phyloP scores from a whole-genome alignment of 2,113 vertebrate species.

The Macquaria ambigua region DNA sequence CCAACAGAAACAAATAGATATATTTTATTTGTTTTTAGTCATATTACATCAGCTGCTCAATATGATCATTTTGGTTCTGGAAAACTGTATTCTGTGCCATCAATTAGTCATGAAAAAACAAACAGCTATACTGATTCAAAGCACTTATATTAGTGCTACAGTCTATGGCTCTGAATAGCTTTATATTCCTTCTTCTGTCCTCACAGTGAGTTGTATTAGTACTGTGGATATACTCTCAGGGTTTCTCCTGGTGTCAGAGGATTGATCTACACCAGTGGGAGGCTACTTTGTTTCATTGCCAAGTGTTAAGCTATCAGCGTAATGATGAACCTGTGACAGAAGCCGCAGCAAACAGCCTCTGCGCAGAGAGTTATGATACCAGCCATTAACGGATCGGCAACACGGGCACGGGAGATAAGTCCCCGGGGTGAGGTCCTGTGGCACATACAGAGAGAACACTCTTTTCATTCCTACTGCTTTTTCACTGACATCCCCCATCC shows the following conservation, averaged over 20 bases:
- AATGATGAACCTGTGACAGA: constrained; percentile 84
- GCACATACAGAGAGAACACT: constrained; percentile 51
- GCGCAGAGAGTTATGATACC: constrained; percentile 75
- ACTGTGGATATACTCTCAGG: constrained; percentile 45
- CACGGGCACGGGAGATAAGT: constrained; percentile 73
- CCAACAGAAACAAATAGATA: background rate
- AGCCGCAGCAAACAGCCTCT: constrained; percentile 67
- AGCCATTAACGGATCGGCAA: constrained; percentile 74
- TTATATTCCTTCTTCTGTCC: constrained; percentile 25
- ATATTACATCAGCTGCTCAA: background rate
- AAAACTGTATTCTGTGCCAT: background rate
- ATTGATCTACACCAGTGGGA: constrained; percentile 74
- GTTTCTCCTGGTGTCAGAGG: constrained; percentile 50
- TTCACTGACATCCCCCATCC: constrained; percentile 27
- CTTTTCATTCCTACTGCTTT: constrained; percentile 51
- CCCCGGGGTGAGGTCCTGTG: constrained; percentile 59
- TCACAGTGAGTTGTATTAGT: constrained; percentile 52
- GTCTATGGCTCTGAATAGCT: constrained; percentile 21
- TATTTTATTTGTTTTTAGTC: background rate
- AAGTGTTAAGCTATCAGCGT: constrained; percentile 80
- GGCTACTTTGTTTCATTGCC: constrained; percentile 75
- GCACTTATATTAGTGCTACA: constrained; percentile 21
- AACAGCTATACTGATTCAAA: constrained; percentile 11
- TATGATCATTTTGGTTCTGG: background rate
- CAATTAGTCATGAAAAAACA: constrained; percentile 23